Percentiles rank a stretch among this genome's conserved stretches.
These are phyloP conservation scores for Sphaerophoria rueppellii DNA, from an alignment of 2,888 invertebrate genomes.

Conservation along the genomic window DNA sequence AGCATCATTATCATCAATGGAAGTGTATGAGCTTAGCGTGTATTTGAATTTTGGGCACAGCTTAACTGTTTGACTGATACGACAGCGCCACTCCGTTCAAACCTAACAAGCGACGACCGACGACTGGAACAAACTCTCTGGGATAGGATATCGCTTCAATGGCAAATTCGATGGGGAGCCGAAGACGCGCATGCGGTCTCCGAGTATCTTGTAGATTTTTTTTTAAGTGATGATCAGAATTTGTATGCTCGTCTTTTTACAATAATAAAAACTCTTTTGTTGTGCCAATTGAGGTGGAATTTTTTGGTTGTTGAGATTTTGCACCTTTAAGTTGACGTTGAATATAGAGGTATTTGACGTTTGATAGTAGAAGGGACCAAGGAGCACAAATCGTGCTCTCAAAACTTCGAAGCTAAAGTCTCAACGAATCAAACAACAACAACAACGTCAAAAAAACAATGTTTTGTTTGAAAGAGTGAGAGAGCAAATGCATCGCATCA, in stretches of 20 bases:
- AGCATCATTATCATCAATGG: conserved; percentile 39
- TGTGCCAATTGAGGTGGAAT: conserved; percentile 40
- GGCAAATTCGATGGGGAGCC: too few species aligned
- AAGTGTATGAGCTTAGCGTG: conserved; percentile 28
- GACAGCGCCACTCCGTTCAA: neutral
- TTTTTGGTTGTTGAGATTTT: conserved; percentile 47
- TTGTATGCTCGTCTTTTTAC: conserved; percentile 39
- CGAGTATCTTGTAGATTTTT: conserved; percentile 32
- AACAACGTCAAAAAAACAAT: conserved; percentile 7
- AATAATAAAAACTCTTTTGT: conserved; percentile 27
- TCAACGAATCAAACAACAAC: neutral
- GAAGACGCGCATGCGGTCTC: conserved; percentile 20
- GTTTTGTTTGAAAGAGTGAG: conserved; percentile 40
- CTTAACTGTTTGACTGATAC: conserved; percentile 22
- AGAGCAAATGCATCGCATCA: conserved; percentile 37
- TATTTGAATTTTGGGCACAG: conserved; percentile 47
- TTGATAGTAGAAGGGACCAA: conserved; percentile 28
- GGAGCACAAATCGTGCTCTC: neutral
- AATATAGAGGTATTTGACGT: conserved; percentile 1
- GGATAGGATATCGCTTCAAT: neutral
- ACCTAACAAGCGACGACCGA: neutral
- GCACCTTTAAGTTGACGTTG: conserved; percentile 38
- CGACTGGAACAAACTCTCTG: conserved; percentile 23
- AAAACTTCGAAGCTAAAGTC: neutral
- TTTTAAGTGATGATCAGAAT: conserved; percentile 60